Evolutionary conservation across 1,140 invertebrate genomes (phyloP).

Genomic region (Chrysopa pallens): DNA sequence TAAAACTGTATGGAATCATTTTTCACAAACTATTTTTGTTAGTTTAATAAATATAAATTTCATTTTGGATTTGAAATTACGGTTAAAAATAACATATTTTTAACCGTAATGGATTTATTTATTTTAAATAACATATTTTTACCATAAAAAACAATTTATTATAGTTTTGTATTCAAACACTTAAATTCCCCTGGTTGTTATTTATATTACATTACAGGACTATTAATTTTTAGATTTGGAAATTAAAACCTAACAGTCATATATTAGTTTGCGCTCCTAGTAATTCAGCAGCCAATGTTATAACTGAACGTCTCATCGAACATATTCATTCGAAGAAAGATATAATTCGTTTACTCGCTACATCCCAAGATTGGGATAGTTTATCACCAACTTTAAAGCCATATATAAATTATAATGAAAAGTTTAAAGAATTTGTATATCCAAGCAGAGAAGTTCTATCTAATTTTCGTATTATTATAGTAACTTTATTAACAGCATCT

Average conservation of each 20-base stretch:
- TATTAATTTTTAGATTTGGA: constrained; percentile 9
- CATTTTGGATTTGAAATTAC: too few relatives aligned
- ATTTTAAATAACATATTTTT: too few relatives aligned
- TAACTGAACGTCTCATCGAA: constrained; percentile 44
- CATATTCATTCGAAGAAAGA: constrained; percentile 14
- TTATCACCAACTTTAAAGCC: constrained; percentile 5
- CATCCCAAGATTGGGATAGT: constrained; percentile 6
- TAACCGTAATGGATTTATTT: too few relatives aligned
- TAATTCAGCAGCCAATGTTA: constrained; percentile 56
- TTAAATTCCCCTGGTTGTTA: too few relatives aligned
- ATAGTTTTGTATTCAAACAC: too few relatives aligned
- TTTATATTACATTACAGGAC: too few relatives aligned
- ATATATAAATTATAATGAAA: constrained; percentile 8
- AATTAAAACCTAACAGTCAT: constrained; percentile 33
- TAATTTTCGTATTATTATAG: constrained; percentile 10
- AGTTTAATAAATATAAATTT: too few relatives aligned
- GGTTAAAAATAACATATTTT: too few relatives aligned
- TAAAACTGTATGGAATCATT: too few relatives aligned
- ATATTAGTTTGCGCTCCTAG: constrained; percentile 73
- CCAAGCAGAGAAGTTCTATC: constrained; percentile 6
- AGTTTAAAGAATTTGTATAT: constrained; percentile 4
- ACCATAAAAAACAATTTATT: too few relatives aligned
- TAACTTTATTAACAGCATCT: constrained; percentile 11
- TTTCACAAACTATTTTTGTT: too few relatives aligned
- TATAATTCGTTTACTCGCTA: constrained; percentile 8